phyloP scores from a whole-genome alignment of 2,888 invertebrate genomes.

The Ypsolopha scabrella region DNA sequence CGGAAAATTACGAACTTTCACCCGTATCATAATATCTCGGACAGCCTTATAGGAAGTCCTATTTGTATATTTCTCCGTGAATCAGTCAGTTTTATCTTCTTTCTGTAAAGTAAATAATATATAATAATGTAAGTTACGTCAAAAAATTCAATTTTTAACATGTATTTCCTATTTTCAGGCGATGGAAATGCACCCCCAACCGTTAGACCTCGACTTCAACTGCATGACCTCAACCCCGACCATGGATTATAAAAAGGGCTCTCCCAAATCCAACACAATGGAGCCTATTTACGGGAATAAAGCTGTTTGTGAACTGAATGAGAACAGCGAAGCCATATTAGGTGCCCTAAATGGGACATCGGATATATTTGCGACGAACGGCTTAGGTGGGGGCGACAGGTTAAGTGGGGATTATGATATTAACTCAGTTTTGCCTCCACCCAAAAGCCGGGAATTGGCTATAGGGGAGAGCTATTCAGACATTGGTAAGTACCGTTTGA shows the following conservation, averaged over 20 bases:
- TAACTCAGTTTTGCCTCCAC: slow-evolving; percentile 58
- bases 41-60: too few relatives aligned
- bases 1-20: too few relatives aligned
- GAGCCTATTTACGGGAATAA: slow-evolving; percentile 65
- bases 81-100: too few relatives aligned
- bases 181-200: slow-evolving; percentile 57
- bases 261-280: slow-evolving; percentile 50
- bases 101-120: background rate
- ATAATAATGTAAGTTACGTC: slow-evolving; percentile 4
- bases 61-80: too few relatives aligned
- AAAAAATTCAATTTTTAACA: too few relatives aligned
- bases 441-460: slow-evolving; percentile 60
- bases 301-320: slow-evolving; percentile 51
- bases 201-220: slow-evolving; percentile 60
- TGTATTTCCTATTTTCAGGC: slow-evolving; percentile 30
- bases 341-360: slow-evolving; percentile 48
- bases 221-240: slow-evolving; percentile 59
- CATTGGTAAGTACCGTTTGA: slow-evolving; percentile 43
- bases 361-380: slow-evolving; percentile 56
- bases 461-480: slow-evolving; percentile 67
- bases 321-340: slow-evolving; percentile 48
- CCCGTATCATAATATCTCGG: too few relatives aligned
- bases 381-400: slow-evolving; percentile 42
- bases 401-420: slow-evolving; percentile 64
- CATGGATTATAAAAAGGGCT: slow-evolving; percentile 57